phyloP scores from a whole-genome alignment of 2,113 vertebrate species.

The Solenodon paradoxus region DNA sequence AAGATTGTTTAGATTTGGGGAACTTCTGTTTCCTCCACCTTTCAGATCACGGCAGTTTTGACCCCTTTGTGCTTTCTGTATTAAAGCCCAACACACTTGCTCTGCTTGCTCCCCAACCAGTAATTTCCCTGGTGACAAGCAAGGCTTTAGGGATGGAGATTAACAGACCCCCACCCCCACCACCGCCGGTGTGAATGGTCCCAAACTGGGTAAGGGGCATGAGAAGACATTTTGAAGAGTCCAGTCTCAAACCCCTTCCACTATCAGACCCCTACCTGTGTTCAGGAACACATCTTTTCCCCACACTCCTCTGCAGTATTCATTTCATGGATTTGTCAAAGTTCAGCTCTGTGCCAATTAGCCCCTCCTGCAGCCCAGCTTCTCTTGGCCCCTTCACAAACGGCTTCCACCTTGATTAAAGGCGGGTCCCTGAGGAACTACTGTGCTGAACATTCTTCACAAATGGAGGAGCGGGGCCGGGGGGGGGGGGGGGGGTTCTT shows the following conservation, averaged over 20 bases:
- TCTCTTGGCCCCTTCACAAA: slow-evolving; percentile 54
- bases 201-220: background rate
- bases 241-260: background rate
- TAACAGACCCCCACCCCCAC: background rate
- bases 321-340: slow-evolving; percentile 62
- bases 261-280: slow-evolving; percentile 31
- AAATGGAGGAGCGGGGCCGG: background rate
- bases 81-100: background rate
- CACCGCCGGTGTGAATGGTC: background rate
- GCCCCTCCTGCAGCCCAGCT: background rate
- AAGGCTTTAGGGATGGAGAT: background rate
- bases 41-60: background rate
- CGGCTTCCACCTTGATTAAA: slow-evolving; percentile 66
- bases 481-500: background rate
- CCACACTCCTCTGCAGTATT: background rate
- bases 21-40: background rate
- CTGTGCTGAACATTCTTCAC: slow-evolving; percentile 13
- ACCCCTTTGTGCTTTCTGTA: background rate
- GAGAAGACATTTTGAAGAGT: background rate
- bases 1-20: background rate
- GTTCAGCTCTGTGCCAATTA: slow-evolving; percentile 63
- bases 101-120: background rate
- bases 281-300: slow-evolving; percentile 19
- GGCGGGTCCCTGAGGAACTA: slow-evolving; percentile 26
- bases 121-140: background rate